Evolutionary conservation across 2,113 vertebrate species (phyloP).

Genomic region (Thalassoma bifasciatum): DNA sequence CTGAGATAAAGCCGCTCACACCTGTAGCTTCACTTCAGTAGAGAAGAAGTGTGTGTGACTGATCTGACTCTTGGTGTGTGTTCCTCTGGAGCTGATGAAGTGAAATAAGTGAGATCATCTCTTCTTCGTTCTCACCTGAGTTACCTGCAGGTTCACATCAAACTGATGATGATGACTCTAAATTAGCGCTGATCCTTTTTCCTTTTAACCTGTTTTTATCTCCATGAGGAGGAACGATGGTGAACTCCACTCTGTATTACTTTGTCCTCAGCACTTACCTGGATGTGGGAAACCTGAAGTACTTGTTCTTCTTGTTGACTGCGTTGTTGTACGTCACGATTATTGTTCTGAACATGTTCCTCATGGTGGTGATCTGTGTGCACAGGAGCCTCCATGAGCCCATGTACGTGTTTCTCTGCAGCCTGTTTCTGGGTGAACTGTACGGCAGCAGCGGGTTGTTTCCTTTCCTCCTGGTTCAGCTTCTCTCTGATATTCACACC

Average conservation of each 20-base stretch:
- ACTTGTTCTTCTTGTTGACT: neutral
- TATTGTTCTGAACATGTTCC: neutral
- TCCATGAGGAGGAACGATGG: neutral
- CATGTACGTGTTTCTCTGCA: conserved; percentile 71
- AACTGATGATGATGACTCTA: too few relatives aligned
- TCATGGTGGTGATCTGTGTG: conserved; percentile 55
- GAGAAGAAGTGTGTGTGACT: too few relatives aligned
- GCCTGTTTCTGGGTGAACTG: conserved; percentile 67
- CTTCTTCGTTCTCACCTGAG: too few relatives aligned
- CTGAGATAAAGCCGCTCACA: too few relatives aligned
- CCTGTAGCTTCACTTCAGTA: too few relatives aligned
- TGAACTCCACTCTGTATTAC: conserved; percentile 27
- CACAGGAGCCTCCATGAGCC: conserved; percentile 65
- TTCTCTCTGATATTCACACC: conserved; percentile 36
- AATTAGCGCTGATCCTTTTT: too few relatives aligned
- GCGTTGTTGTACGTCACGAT: neutral
- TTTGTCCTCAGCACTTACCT: conserved; percentile 31
- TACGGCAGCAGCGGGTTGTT: conserved; percentile 47
- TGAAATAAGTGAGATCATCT: too few relatives aligned
- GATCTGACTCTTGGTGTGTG: too few relatives aligned
- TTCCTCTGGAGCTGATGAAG: too few relatives aligned
- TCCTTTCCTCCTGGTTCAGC: conserved; percentile 20
- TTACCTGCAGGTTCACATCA: too few relatives aligned
- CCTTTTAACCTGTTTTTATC: too few relatives aligned
- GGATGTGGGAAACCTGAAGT: neutral